These are phyloP conservation scores for Acronicta psi DNA, from an alignment of 2,888 invertebrate genomes.

Conservation along the genomic window DNA sequence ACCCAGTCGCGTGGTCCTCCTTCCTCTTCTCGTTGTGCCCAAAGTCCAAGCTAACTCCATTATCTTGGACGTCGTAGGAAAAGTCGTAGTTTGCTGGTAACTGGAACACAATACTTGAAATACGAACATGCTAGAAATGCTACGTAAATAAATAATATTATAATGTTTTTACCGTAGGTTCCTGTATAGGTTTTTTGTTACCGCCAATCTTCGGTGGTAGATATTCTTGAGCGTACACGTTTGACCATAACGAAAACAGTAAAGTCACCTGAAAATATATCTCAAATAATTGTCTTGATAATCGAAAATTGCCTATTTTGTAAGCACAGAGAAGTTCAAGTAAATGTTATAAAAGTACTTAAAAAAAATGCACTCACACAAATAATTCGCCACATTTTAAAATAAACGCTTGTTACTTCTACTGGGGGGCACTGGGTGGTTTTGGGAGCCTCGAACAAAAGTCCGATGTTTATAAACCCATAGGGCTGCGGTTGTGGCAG, in stretches of 20 bases:
- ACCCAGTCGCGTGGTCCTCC: constrained; percentile 90
- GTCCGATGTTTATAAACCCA: constrained; percentile 73
- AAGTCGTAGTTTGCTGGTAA: constrained; percentile 91
- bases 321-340: too few relatives aligned
- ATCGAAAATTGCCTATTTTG: too few relatives aligned
- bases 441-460: constrained; percentile 62
- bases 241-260: constrained; percentile 76
- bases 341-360: too few relatives aligned
- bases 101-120: constrained; percentile 65
- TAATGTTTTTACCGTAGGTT: constrained; percentile 72
- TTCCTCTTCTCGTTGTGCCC: constrained; percentile 91
- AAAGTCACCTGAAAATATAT: constrained; percentile 70
- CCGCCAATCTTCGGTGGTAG: constrained; percentile 84
- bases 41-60: constrained; percentile 88
- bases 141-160: too few relatives aligned
- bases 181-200: constrained; percentile 70
- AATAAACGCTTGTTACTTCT: constrained; percentile 51
- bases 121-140: not conserved
- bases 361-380: constrained; percentile 67
- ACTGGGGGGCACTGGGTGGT: constrained; percentile 56
- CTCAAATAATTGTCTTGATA: not conserved
- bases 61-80: constrained; percentile 90
- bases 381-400: constrained; percentile 76
- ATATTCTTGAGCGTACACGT: constrained; percentile 80
- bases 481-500: constrained; percentile 71